These are phyloP conservation scores for Chaetophractus vellerosus DNA, from an alignment of 2,797 vertebrate genomes.

Conservation along the genomic window DNA sequence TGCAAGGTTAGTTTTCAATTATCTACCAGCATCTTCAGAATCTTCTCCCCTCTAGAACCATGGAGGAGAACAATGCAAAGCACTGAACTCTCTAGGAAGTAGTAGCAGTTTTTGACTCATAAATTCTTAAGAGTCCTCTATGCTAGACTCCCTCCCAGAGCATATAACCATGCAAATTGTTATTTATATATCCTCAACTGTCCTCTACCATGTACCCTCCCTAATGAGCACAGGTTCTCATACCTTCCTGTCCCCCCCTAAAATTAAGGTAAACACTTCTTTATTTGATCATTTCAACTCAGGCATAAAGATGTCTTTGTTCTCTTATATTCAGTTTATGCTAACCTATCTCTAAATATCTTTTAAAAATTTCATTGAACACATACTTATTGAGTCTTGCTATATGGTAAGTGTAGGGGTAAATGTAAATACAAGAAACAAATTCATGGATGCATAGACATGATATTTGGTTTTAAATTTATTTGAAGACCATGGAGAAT, in stretches of 20 bases:
- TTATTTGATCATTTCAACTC: background rate
- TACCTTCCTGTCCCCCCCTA: background rate
- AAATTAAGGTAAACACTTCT: background rate
- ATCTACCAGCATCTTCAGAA: background rate
- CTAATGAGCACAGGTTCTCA: no score
- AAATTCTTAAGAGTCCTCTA: background rate
- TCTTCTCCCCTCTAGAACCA: background rate
- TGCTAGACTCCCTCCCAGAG: no score
- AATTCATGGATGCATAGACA: background rate
- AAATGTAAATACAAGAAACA: background rate
- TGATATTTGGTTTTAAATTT: background rate
- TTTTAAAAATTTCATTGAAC: background rate
- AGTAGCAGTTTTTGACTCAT: background rate
- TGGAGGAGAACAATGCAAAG: background rate
- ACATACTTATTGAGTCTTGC: background rate
- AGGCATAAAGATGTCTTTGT: background rate
- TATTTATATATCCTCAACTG: no score
- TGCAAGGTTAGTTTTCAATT: constrained; percentile 7
- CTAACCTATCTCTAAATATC: background rate
- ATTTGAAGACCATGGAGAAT: background rate
- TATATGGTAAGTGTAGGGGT: background rate
- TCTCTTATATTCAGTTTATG: background rate
- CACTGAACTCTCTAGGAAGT: background rate
- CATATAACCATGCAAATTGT: no score
- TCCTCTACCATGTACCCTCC: no score